phyloP scores from a whole-genome alignment of 1,140 invertebrate genomes.

The Archegozetes longisetosus region DNA sequence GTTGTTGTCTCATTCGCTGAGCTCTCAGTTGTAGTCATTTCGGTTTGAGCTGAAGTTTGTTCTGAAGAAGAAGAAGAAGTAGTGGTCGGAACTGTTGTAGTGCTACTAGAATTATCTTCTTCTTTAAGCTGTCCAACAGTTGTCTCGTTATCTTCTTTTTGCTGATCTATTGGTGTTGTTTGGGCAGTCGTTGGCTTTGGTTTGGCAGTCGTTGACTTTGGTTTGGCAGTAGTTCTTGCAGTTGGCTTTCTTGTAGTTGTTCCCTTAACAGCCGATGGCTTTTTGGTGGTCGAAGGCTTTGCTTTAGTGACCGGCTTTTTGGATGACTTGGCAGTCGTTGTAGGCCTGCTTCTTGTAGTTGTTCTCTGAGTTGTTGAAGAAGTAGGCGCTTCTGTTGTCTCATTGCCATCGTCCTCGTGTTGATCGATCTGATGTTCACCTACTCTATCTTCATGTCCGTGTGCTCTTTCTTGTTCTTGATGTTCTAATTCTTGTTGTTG shows the following conservation, averaged over 20 bases:
- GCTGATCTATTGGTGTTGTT: background rate
- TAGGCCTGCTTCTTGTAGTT: background rate
- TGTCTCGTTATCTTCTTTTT: background rate
- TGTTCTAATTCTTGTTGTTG: background rate
- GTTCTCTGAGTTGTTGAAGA: background rate
- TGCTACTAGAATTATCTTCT: background rate
- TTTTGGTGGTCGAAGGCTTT: background rate
- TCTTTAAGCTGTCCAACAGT: background rate
- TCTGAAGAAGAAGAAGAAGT: background rate
- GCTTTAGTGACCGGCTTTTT: background rate
- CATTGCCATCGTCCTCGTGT: background rate
- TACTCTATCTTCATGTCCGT: too few species aligned
- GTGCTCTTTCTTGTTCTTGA: background rate
- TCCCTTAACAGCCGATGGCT: background rate
- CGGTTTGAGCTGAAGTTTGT: background rate
- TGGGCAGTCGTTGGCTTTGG: background rate
- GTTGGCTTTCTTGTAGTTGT: background rate
- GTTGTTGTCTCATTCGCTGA: background rate
- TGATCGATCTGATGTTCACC: too few species aligned
- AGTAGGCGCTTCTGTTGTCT: background rate
- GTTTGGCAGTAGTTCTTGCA: slow-evolving; percentile 7
- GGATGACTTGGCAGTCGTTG: background rate
- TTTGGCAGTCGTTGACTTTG: background rate
- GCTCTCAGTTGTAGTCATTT: background rate
- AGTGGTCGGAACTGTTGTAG: background rate